These are phyloP conservation scores for Luffia ferchaultella DNA, from an alignment of 2,888 invertebrate genomes.

Conservation along the genomic window DNA sequence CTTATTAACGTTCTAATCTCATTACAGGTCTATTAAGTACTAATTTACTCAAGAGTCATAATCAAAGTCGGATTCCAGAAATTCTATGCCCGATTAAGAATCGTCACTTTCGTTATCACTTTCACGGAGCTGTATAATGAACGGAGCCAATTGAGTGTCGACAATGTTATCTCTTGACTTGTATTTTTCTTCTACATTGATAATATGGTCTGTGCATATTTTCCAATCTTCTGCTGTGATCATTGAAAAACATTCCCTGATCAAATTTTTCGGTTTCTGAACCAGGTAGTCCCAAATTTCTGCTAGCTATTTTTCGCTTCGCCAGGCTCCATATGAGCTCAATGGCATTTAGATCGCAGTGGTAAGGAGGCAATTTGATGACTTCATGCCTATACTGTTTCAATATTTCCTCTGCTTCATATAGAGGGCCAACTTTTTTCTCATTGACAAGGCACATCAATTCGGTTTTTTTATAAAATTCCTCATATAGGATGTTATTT, in stretches of 20 bases:
- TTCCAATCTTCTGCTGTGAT: background rate
- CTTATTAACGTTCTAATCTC: no score
- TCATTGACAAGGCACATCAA: conserved; percentile 15
- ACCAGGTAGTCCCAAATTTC: conserved; percentile 13
- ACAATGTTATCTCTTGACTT: no score
- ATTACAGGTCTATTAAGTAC: no score
- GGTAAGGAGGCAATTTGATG: conserved; percentile 14
- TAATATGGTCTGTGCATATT: background rate
- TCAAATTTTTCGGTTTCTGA: background rate
- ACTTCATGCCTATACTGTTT: conserved; percentile 8
- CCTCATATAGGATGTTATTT: background rate
- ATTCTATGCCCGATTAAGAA: no score
- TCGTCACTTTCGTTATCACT: no score
- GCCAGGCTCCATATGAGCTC: conserved; percentile 16
- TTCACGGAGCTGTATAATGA: no score
- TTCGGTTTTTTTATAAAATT: background rate
- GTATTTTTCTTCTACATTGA: conserved; percentile 7
- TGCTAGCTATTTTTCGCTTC: conserved; percentile 16
- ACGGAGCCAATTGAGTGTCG: no score
- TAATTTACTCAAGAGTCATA: no score
- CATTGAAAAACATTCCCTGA: conserved; percentile 13
- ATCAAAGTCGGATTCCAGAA: no score
- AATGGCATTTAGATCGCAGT: conserved; percentile 13
- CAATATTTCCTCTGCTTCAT: conserved; percentile 12
- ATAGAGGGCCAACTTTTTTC: conserved; percentile 15